Base-by-base conservation (phyloP, 2,797 vertebrate genomes). In the Carcharodon carcharias region DNA sequence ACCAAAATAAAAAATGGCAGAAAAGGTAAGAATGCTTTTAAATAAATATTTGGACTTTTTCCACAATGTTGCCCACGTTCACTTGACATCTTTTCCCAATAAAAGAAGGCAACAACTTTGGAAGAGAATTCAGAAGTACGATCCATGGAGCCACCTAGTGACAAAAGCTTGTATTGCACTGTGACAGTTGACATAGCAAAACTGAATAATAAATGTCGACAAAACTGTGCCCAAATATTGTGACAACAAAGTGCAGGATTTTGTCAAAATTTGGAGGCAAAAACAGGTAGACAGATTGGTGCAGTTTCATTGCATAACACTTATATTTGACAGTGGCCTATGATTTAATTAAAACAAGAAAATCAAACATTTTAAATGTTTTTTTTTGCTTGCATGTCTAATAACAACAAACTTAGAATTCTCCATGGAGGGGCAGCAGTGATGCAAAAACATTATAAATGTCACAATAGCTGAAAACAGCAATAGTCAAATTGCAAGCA, bases 111-210 rank as follows among this genome's bases (percentile, higher is more conserved):
- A 9, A 93, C n/a, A 93, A 61, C 21, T 4, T 65, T 40, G n/a
- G n/a, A 6, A 65, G 7, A 40, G 21, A 93, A 18, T 21, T 40
- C 58, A 21, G 91, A 92, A 50, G 9, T 65, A 61, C 65, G n/a
- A 61, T 40, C 91, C 61, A 18, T 4, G 12, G 6, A 63, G 58
- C 61, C 21, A 65, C 35, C 61, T 93, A n/a, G 58, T 65, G 61
- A 93, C 26, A 40, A 54, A 4, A 95, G 40, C 11, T 71, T 69
- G 45, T n/a, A 95, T 54, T 69, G 50, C 61, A 93, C 18, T 21
- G 91, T 93, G 91, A 93, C 31, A 92, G 91, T 93, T 93, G 61
- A 65, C 91, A 93, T 65, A 93, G 61, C 61, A 93, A 93, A 93
- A n/a, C 45, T 2, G 12, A 71, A 54, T 67, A 45, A 95, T 50